These are phyloP conservation scores for Sinopyrophorus schimmeli DNA, from an alignment of 2,888 invertebrate genomes.

Conservation along the genomic window DNA sequence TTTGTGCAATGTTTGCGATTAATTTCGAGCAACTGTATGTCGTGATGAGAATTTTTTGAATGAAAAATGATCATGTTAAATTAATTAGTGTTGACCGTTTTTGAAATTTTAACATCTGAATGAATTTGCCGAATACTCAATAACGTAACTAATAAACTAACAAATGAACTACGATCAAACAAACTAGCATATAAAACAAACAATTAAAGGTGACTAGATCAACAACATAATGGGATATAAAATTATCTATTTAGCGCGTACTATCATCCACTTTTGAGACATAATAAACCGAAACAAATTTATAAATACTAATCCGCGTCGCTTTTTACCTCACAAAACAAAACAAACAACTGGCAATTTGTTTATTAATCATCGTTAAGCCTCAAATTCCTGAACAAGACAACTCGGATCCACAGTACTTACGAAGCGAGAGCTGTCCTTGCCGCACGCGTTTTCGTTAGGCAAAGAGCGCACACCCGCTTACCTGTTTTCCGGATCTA, in stretches of 20 bases:
- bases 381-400: slow-evolving; percentile 23
- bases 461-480: slow-evolving; percentile 31
- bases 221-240: neutral
- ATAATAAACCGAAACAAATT: slow-evolving; percentile 34
- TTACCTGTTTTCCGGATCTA: slow-evolving; percentile 30
- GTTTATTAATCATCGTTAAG: slow-evolving; percentile 32
- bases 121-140: too few species aligned
- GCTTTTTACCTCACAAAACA: slow-evolving; percentile 28
- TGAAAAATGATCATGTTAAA: too few species aligned
- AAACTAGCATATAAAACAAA: too few species aligned
- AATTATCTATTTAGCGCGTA: slow-evolving; percentile 1
- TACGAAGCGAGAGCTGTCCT: slow-evolving; percentile 14
- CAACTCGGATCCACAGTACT: slow-evolving; percentile 18
- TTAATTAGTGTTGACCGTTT: too few species aligned
- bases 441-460: slow-evolving; percentile 5
- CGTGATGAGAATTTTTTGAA: too few species aligned
- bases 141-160: too few species aligned
- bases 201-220: too few species aligned
- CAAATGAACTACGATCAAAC: too few species aligned
- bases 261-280: slow-evolving; percentile 7
- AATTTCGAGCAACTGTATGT: too few species aligned
- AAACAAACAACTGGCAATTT: slow-evolving; percentile 35
- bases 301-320: slow-evolving; percentile 31
- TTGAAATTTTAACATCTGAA: too few species aligned
- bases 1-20: too few species aligned